Conservation (phyloP, 1,140 invertebrate genomes). For the Eriocheir sinensis region DNA sequence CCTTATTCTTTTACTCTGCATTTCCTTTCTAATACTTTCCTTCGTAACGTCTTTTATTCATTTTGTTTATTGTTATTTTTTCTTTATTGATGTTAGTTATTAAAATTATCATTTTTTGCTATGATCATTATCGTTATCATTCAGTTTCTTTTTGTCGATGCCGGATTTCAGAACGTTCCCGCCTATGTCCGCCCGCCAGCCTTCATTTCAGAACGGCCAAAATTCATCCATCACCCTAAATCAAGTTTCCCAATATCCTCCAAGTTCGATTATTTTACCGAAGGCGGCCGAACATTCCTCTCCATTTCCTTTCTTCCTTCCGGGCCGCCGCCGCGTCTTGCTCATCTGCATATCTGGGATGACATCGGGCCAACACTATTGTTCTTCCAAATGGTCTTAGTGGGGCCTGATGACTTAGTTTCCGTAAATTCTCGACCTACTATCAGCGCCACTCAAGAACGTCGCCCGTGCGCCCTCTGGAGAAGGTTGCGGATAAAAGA, state of each 20-base stretch:
- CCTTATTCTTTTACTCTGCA: not conserved
- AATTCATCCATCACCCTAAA: not conserved
- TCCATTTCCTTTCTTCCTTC: constrained; percentile 24
- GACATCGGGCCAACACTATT: constrained; percentile 51
- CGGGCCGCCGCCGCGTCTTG: not conserved
- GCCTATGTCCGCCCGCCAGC: no score
- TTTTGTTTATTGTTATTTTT: no score
- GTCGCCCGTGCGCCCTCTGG: not conserved
- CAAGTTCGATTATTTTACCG: constrained; percentile 53
- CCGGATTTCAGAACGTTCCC: no score
- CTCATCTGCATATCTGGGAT: constrained; percentile 57
- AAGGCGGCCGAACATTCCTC: constrained; percentile 33
- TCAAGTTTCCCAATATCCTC: constrained; percentile 40
- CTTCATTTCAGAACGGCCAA: not conserved
- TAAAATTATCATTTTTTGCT: no score
- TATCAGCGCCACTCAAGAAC: not conserved
- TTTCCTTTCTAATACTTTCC: constrained; percentile 7
- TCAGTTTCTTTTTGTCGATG: no score
- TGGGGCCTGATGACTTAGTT: constrained; percentile 7
- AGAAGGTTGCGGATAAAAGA: not conserved
- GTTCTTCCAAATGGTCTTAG: constrained; percentile 53
- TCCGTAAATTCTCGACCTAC: not conserved
- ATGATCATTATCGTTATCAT: no score
- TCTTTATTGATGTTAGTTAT: not conserved
- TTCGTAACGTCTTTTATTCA: no score